A percentile compares a stretch with the other conserved stretches of the same genome.
phyloP scores from a whole-genome alignment of 2,888 invertebrate species.

The Venustoraphidia nigricollis region DNA sequence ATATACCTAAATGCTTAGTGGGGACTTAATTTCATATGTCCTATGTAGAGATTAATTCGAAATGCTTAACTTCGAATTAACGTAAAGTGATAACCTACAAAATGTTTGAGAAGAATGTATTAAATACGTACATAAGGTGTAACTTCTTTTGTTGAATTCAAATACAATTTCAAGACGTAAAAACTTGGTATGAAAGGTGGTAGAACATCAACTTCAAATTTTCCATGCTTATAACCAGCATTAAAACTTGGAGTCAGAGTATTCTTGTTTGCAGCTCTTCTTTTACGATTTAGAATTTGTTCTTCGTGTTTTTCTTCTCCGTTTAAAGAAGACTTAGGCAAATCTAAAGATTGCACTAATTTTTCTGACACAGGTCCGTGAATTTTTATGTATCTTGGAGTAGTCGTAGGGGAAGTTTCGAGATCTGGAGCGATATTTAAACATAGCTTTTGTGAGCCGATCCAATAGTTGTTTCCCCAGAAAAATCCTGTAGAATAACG shows the following conservation, averaged over 20 bases:
- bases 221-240: constrained; percentile 19
- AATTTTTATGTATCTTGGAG: too few species aligned
- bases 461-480: constrained; percentile 72
- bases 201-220: constrained; percentile 18
- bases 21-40: too few species aligned
- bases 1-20: too few species aligned
- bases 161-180: constrained; percentile 42
- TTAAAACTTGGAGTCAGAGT: constrained; percentile 3
- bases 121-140: constrained; percentile 1
- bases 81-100: not conserved
- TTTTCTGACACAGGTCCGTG: too few species aligned
- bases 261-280: too few species aligned
- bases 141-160: constrained; percentile 30
- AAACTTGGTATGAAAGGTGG: constrained; percentile 55
- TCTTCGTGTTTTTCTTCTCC: too few species aligned
- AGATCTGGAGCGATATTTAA: constrained; percentile 39
- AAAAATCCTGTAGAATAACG: constrained; percentile 65
- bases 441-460: constrained; percentile 58
- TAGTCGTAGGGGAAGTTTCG: not conserved
- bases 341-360: too few species aligned
- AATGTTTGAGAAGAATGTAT: not conserved
- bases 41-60: too few species aligned
- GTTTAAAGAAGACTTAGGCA: too few species aligned
- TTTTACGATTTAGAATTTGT: too few species aligned
- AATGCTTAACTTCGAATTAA: not conserved